Evolutionary conservation across 2,888 invertebrate species (phyloP).

Genomic region (Piscicola geometra): DNA sequence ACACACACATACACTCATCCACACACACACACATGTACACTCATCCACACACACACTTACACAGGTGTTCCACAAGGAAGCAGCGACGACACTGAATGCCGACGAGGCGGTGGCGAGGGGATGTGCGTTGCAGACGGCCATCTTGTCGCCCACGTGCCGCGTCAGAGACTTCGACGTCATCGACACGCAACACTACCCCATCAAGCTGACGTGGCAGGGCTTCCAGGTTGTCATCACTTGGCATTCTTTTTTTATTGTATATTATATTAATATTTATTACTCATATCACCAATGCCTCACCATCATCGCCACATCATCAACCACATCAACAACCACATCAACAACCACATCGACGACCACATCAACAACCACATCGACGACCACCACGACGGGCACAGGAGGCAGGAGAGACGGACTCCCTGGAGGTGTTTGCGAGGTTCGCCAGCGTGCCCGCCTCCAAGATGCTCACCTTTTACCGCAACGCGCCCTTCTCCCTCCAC

Average conservation of each 20-base stretch:
- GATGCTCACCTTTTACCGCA: constrained; percentile 84
- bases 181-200: constrained; percentile 81
- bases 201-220: constrained; percentile 59
- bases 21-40: too few species aligned
- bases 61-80: constrained; percentile 63
- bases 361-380: too few species aligned
- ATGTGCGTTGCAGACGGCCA: constrained; percentile 88
- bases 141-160: constrained; percentile 91
- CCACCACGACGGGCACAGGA: not conserved
- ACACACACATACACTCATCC: too few species aligned
- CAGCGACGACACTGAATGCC: constrained; percentile 86
- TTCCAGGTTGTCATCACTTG: constrained; percentile 45
- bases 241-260: too few species aligned
- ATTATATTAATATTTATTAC: too few species aligned
- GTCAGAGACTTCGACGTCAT: constrained; percentile 90
- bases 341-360: too few species aligned
- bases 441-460: constrained; percentile 87
- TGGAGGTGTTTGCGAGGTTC: constrained; percentile 80
- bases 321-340: too few species aligned
- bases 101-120: constrained; percentile 96
- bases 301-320: too few species aligned
- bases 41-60: too few species aligned
- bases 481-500: constrained; percentile 78
- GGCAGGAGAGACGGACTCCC: constrained; percentile 7
- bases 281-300: too few species aligned